These are phyloP conservation scores for Lasioglossum figueresi DNA, from an alignment of 2,888 invertebrate genomes.

Conservation along the genomic window DNA sequence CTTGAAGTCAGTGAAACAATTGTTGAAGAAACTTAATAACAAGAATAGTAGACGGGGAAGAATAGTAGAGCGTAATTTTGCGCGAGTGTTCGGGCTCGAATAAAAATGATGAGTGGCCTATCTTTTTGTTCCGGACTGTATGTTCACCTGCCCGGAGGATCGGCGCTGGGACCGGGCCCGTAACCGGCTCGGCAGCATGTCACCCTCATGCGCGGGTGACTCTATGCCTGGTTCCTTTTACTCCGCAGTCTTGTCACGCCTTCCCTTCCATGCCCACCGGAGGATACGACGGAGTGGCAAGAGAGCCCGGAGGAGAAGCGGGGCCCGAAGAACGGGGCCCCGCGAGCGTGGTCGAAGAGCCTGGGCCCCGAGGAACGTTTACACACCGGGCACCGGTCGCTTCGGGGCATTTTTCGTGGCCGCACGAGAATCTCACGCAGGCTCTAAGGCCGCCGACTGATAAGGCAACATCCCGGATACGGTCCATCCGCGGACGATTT, in stretches of 20 bases:
- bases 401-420: slow-evolving; percentile 50
- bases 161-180: slow-evolving; percentile 65
- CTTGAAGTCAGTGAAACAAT: neutral
- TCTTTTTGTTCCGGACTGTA: slow-evolving; percentile 53
- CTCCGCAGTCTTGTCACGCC: slow-evolving; percentile 83
- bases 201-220: slow-evolving; percentile 83
- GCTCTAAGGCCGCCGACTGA: slow-evolving; percentile 52
- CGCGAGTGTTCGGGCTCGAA: neutral
- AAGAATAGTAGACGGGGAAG: neutral
- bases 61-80: neutral
- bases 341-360: slow-evolving; percentile 19
- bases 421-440: slow-evolving; percentile 51
- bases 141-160: slow-evolving; percentile 81
- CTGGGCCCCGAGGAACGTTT: slow-evolving; percentile 48
- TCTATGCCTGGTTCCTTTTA: slow-evolving; percentile 81
- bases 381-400: slow-evolving; percentile 30
- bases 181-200: slow-evolving; percentile 84
- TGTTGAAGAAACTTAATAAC: neutral
- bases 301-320: slow-evolving; percentile 16
- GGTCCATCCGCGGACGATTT: slow-evolving; percentile 45
- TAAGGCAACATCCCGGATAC: slow-evolving; percentile 61
- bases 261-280: slow-evolving; percentile 76
- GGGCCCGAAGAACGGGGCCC: slow-evolving; percentile 8
- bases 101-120: slow-evolving; percentile 1
- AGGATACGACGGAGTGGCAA: slow-evolving; percentile 56